Evolutionary conservation across 2,888 invertebrate genomes (phyloP), one percentile per base, ranked within the genome.

Genomic region (Timandra comae): DNA sequence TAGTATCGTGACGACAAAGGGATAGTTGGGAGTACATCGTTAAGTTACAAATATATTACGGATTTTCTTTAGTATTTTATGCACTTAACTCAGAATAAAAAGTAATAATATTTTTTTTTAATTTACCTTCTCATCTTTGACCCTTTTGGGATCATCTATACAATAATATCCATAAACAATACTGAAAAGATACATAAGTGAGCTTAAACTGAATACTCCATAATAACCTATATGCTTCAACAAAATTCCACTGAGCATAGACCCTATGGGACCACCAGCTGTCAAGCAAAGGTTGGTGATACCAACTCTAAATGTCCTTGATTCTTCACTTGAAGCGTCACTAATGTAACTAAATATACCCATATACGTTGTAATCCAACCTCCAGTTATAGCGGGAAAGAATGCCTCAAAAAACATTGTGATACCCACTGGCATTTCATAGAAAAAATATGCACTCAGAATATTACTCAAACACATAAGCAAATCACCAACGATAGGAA

Each of bases 281-380:
- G 81, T 80, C 7, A 80, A 46, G 42, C 82, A 82, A 24, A 84
- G 55, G 39, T 80, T 81, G 0, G 78, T 76, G n/a, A 90, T 71
- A 2, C 90, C 89, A 3, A 91, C 85, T 46, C 90, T 66, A 30
- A 87, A 75, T 0, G 91, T 91, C 52, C 90, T 84, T 0, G 84
- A 70, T 35, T 88, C 84, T 11, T 81, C 75, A 46, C 75, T 78
- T 2, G 89, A 86, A 27, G 88, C 70, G 38, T 89, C 88, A 55
- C 89, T 84, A 1, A 91, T 82, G 47, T 90, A 90, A 39, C 88
- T 87, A 71, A 89, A 87, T 26, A 88, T 76, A 21, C 88, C 87
- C 80, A 88, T 84, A 34, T 86, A 87, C 11, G 82, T 80, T 0
- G 84, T 72, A n/a, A 87, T 79, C 87, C 87, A 87, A 2, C 87